Evolutionary conservation across 2,888 invertebrate species (phyloP).

Genomic region (Dasypolia templi): DNA sequence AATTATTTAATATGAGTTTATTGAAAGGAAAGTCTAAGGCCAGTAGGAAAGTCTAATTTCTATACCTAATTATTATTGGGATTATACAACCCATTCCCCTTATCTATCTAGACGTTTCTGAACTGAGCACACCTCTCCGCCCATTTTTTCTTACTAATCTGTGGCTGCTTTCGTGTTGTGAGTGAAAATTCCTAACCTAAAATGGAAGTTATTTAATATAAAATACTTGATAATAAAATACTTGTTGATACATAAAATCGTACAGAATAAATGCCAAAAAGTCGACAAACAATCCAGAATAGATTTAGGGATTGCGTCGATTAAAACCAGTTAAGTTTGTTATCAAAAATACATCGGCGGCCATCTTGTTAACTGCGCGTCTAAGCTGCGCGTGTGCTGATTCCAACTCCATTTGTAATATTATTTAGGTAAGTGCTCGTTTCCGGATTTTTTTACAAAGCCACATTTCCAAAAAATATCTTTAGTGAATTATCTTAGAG

Average conservation of each 20-base stretch:
- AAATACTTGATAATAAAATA: conserved; percentile 54
- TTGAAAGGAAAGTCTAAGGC: too few relatives aligned
- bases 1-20: background rate
- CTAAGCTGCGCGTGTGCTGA: conserved; percentile 34
- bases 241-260: background rate
- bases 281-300: conserved; percentile 2
- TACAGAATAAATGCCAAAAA: background rate
- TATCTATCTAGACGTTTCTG: background rate
- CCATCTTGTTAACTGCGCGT: conserved; percentile 63
- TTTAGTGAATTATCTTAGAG: background rate
- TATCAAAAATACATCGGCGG: conserved; percentile 56
- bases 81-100: background rate
- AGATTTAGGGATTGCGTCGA: conserved; percentile 38
- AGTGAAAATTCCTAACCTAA: conserved; percentile 39
- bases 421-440: conserved; percentile 43
- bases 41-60: background rate
- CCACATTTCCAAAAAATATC: too few relatives aligned
- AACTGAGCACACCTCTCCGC: conserved; percentile 35
- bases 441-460: background rate
- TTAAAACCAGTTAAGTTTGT: conserved; percentile 54
- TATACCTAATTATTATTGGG: background rate
- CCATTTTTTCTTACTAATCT: conserved; percentile 45
- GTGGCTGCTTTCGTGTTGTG: conserved; percentile 48
- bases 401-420: conserved; percentile 41
- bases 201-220: conserved; percentile 21